phyloP scores from a whole-genome alignment of 2,113 vertebrate species.

The Mandrillus leucophaeus region DNA sequence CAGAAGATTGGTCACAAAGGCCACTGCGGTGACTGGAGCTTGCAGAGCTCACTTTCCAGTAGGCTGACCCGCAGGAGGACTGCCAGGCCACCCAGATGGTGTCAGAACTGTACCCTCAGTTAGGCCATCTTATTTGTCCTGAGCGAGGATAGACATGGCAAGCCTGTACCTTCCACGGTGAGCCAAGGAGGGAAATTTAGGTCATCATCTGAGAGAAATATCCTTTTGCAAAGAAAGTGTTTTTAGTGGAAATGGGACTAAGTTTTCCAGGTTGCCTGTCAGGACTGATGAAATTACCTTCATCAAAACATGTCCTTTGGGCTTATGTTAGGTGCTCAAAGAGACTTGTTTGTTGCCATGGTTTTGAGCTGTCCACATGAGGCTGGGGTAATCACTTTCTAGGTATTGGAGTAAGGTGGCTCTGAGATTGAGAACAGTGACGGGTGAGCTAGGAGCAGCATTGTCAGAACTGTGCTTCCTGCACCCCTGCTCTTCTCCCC shows the following conservation, averaged over 20 bases:
- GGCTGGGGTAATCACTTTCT: not conserved
- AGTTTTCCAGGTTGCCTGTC: not conserved
- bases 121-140: not conserved
- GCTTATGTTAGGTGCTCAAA: not conserved
- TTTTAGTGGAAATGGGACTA: not conserved
- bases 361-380: not conserved
- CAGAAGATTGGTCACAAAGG: not conserved
- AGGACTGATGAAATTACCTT: not conserved
- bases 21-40: rapidly evolving
- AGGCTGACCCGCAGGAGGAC: not conserved
- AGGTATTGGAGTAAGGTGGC: not conserved
- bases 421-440: not conserved
- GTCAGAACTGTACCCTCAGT: not conserved
- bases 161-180: not conserved
- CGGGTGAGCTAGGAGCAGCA: not conserved
- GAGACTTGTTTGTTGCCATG: not conserved
- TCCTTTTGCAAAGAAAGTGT: not conserved
- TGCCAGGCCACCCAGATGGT: rapidly evolving
- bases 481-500: no score
- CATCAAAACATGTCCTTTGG: not conserved
- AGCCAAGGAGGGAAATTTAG: not conserved
- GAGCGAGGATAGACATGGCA: not conserved
- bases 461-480: not conserved
- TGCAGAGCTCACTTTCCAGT: not conserved
- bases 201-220: not conserved